A percentile compares a stretch with the other conserved stretches of the same genome.
phyloP scores from a whole-genome alignment of 2,797 vertebrate species.

The Artibeus jamaicensis region DNA sequence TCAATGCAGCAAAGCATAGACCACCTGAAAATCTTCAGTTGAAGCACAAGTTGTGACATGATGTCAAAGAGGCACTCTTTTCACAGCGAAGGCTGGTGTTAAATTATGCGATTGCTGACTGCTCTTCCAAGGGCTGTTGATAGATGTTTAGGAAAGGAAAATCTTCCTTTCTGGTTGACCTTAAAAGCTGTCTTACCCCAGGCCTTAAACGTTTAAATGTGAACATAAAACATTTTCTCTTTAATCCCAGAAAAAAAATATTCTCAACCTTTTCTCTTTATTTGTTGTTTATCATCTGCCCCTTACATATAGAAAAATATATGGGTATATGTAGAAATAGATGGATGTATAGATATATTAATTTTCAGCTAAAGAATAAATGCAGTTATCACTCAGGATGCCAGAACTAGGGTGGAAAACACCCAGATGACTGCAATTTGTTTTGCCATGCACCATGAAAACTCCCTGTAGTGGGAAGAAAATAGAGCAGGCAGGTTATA shows the following conservation, averaged over 20 bases:
- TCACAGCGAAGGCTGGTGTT: constrained; percentile 43
- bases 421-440: constrained; percentile 64
- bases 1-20: constrained; percentile 60
- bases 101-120: constrained; percentile 77
- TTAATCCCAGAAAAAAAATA: constrained; percentile 38
- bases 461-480: constrained; percentile 68
- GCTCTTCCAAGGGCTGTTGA: constrained; percentile 74
- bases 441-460: constrained; percentile 72
- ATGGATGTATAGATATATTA: neutral
- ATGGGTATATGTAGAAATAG: neutral
- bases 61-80: constrained; percentile 76
- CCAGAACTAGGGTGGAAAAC: constrained; percentile 51
- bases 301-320: constrained; percentile 11
- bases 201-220: constrained; percentile 62
- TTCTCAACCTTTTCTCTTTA: constrained; percentile 23
- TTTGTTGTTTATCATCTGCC: constrained; percentile 18
- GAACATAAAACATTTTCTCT: constrained; percentile 50
- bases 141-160: constrained; percentile 78
- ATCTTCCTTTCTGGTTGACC: constrained; percentile 78
- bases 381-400: constrained; percentile 58
- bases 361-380: constrained; percentile 64
- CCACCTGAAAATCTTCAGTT: constrained; percentile 75
- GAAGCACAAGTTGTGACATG: constrained; percentile 74
- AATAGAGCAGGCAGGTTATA: constrained; percentile 56
- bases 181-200: constrained; percentile 75